Percentiles rank a stretch among this genome's conserved stretches.
Conservation (phyloP, 2,888 invertebrate genomes). For the Aleiodes testaceus region DNA sequence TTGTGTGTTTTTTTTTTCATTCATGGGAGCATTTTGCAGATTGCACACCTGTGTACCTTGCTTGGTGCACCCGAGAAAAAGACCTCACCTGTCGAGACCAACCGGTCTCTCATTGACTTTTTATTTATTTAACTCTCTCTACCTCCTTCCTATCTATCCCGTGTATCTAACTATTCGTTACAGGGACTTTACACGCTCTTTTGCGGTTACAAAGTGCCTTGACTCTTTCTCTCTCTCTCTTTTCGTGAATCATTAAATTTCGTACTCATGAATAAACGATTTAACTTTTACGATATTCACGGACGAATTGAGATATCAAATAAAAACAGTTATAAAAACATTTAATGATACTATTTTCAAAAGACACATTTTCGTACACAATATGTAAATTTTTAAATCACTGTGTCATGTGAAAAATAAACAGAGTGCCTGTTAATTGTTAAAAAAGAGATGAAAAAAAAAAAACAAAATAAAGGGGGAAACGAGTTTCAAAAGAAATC, state of each 20-base stretch:
- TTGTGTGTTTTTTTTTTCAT: slow-evolving; percentile 57
- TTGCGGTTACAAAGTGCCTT: slow-evolving; percentile 18
- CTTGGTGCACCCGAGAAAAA: slow-evolving; percentile 58
- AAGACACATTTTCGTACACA: neutral
- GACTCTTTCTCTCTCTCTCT: slow-evolving; percentile 47
- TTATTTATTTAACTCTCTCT: slow-evolving; percentile 64
- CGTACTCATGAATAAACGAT: slow-evolving; percentile 29
- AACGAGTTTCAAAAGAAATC: slow-evolving; percentile 42
- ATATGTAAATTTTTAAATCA: slow-evolving; percentile 11
- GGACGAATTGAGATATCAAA: slow-evolving; percentile 23
- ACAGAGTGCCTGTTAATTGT: slow-evolving; percentile 14
- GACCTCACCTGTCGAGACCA: slow-evolving; percentile 70
- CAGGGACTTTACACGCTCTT: slow-evolving; percentile 23
- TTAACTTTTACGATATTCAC: slow-evolving; percentile 11
- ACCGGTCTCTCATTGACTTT: slow-evolving; percentile 71
- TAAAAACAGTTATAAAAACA: neutral
- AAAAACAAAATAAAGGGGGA: neutral
- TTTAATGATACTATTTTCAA: slow-evolving; percentile 12
- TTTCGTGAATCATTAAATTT: slow-evolving; percentile 50
- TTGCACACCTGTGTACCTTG: slow-evolving; percentile 68
- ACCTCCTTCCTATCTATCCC: slow-evolving; percentile 44
- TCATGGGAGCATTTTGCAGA: slow-evolving; percentile 66
- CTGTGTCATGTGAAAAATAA: slow-evolving; percentile 16
- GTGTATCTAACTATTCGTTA: slow-evolving; percentile 32
- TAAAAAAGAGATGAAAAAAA: neutral